Evolutionary conservation across 2,797 vertebrate species (phyloP).

Genomic region (Sebastes matsubarae): DNA sequence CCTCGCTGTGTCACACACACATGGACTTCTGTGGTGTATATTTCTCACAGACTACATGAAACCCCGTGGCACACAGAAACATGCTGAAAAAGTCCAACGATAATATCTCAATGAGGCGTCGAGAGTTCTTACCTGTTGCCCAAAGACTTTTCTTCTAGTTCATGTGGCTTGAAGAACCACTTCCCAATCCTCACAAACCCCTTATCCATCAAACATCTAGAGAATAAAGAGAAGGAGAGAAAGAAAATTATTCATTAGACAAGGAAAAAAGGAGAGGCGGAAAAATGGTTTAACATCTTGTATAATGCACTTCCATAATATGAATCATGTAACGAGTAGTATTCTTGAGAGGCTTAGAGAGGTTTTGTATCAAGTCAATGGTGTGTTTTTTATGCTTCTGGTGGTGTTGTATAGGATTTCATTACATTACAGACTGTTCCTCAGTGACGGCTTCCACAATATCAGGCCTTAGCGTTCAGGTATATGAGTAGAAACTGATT

Average conservation of each 20-base stretch:
- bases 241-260: not conserved
- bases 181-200: constrained; percentile 95
- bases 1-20: constrained; percentile 27
- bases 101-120: not conserved
- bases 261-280: not conserved
- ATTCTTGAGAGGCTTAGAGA: not conserved
- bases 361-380: not conserved
- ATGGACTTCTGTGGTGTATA: not conserved
- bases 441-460: not conserved
- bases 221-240: not conserved
- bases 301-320: not conserved
- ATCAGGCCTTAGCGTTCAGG: not conserved
- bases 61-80: not conserved
- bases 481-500: not conserved
- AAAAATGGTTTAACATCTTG: not conserved
- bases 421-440: not conserved
- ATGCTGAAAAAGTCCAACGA: not conserved
- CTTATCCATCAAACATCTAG: constrained; percentile 96
- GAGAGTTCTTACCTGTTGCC: constrained; percentile 87
- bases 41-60: not conserved
- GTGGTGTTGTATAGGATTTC: not conserved
- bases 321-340: not conserved
- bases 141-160: constrained; percentile 90
- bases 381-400: not conserved
- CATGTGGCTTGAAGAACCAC: constrained; percentile 96